Percentiles rank a stretch among this genome's conserved stretches.
Conservation (phyloP, 2,888 invertebrate genomes). For the Capitulum mitella region DNA sequence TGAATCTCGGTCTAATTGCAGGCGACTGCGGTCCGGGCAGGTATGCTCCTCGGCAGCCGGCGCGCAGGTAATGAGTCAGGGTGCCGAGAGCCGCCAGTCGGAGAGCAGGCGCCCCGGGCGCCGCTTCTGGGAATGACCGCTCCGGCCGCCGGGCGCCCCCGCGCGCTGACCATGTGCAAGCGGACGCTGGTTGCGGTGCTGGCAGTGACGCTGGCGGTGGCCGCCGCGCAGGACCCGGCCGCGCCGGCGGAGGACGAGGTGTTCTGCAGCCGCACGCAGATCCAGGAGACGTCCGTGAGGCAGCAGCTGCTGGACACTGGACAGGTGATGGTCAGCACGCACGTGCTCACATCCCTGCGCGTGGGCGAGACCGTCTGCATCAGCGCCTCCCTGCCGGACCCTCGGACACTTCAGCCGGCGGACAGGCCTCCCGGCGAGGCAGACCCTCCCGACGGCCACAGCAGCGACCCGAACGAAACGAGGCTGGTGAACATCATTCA, state of each 20-base stretch:
- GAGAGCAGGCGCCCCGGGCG: neutral
- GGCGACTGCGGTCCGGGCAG: constrained; percentile 2
- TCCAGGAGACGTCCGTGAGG: constrained; percentile 13
- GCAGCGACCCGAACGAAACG: neutral
- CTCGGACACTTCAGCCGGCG: neutral
- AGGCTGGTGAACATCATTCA: neutral
- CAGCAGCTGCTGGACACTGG: neutral
- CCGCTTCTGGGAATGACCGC: neutral
- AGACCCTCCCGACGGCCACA: neutral
- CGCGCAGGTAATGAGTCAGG: neutral
- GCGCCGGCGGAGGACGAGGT: neutral
- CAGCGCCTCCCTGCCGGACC: neutral
- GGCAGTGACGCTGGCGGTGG: neutral
- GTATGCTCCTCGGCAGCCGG: neutral
- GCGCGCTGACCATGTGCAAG: no score
- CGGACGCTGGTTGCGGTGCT: neutral
- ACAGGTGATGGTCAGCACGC: constrained; percentile 13
- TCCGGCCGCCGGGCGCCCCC: neutral
- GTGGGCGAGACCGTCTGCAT: constrained; percentile 19
- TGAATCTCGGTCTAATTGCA: constrained; percentile 8
- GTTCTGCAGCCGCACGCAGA: constrained; percentile 24
- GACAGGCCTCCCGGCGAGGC: neutral
- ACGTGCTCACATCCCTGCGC: constrained; percentile 9
- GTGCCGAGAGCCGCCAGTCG: neutral
- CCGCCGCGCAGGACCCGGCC: neutral